Evolutionary conservation across 2,888 invertebrate species (phyloP).

Genomic region (Liodrosophila aerea): DNA sequence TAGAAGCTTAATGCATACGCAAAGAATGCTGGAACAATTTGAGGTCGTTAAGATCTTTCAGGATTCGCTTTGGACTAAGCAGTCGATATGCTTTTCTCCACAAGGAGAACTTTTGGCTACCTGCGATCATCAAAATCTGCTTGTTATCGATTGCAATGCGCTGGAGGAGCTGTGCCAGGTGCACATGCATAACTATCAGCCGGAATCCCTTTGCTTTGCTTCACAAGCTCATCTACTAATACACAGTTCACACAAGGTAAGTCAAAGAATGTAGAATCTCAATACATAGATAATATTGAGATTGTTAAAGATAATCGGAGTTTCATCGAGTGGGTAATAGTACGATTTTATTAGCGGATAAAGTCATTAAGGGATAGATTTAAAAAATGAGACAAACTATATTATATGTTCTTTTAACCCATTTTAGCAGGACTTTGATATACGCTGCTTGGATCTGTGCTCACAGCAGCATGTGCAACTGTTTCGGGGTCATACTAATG

Average conservation of each 20-base stretch:
- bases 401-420: no score
- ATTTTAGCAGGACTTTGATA: conserved; percentile 26
- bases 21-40: conserved; percentile 34
- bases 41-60: conserved; percentile 27
- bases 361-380: no score
- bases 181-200: conserved; percentile 30
- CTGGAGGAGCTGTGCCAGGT: conserved; percentile 21
- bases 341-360: no score
- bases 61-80: conserved; percentile 23
- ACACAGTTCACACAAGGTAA: conserved; percentile 49
- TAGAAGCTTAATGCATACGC: not conserved
- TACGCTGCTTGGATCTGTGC: conserved; percentile 42
- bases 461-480: conserved; percentile 4
- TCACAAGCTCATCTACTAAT: conserved; percentile 22
- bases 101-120: conserved; percentile 33
- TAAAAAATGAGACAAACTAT: no score
- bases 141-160: conserved; percentile 23
- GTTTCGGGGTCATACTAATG: conserved; percentile 32
- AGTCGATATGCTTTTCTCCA: conserved; percentile 34
- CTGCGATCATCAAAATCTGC: conserved; percentile 42
- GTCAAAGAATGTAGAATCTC: no score
- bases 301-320: no score
- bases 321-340: no score
- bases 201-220: conserved; percentile 47
- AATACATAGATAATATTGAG: no score